These are phyloP conservation scores for Leptinotarsa haldemani DNA, from an alignment of 2,888 invertebrate genomes.

Conservation along the genomic window DNA sequence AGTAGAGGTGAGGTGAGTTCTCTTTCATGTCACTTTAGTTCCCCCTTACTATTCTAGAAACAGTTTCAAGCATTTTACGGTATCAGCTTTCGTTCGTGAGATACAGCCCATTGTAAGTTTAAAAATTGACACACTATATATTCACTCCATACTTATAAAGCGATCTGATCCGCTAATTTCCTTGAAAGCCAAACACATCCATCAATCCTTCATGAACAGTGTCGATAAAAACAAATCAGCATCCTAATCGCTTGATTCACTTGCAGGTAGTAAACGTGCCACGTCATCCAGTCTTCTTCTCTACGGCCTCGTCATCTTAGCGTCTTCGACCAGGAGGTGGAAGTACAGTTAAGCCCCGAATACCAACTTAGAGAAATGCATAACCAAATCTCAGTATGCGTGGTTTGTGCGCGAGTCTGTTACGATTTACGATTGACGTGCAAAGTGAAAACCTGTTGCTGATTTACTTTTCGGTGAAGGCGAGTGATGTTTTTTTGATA, in stretches of 20 bases:
- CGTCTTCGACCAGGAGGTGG: slow-evolving; percentile 30
- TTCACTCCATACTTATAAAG: no score
- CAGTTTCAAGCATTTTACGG: no score
- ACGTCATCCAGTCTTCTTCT: slow-evolving; percentile 32
- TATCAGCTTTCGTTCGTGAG: no score
- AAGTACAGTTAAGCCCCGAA: slow-evolving; percentile 38
- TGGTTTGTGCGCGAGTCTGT: slow-evolving; percentile 26
- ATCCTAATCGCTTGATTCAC: slow-evolving; percentile 19
- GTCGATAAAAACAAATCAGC: neutral
- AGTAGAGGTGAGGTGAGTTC: no score
- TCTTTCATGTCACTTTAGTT: no score
- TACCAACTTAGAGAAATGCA: neutral
- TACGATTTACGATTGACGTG: slow-evolving; percentile 38
- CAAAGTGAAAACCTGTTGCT: slow-evolving; percentile 37
- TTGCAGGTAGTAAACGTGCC: slow-evolving; percentile 39
- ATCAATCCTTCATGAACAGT: no score
- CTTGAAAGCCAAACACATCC: no score
- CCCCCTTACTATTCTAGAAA: no score
- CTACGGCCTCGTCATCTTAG: slow-evolving; percentile 28
- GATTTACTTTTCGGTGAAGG: slow-evolving; percentile 35
- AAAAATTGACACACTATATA: no score
- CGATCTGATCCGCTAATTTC: no score
- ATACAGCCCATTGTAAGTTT: no score
- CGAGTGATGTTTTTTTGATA: slow-evolving; percentile 5
- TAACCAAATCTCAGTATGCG: neutral